Evolutionary conservation across 2,888 invertebrate species (phyloP).

Genomic region (Caenorhabditis sp.): DNA sequence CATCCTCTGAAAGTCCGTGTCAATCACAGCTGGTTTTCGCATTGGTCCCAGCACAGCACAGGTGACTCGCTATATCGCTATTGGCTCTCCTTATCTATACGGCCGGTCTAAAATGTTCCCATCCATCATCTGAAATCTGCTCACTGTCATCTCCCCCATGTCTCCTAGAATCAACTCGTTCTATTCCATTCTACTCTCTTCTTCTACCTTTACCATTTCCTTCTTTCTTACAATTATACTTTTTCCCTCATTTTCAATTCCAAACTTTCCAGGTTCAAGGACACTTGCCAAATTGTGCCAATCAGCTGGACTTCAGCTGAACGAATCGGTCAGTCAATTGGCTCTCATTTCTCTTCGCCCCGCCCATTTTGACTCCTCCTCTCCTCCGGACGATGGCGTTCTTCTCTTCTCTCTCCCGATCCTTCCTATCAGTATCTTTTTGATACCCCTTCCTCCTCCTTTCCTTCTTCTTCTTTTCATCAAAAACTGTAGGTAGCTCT

Average conservation of each 20-base stretch:
- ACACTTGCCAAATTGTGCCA: conserved; percentile 18
- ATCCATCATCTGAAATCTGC: conserved; percentile 13
- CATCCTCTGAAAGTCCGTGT: too few relatives aligned
- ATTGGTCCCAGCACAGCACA: too few relatives aligned
- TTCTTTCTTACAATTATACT: not conserved
- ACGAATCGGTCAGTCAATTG: conserved; percentile 49
- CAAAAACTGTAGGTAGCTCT: too few relatives aligned
- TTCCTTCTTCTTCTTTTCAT: too few relatives aligned
- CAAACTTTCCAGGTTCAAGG: conserved; percentile 11
- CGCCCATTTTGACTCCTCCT: not conserved
- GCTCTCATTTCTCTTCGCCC: conserved; percentile 35
- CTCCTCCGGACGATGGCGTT: not conserved
- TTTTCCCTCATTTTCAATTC: not conserved
- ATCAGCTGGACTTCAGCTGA: conserved; percentile 12
- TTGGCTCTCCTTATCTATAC: too few relatives aligned
- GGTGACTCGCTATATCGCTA: too few relatives aligned
- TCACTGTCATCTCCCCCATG: not conserved
- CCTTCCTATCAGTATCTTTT: conserved; percentile 23
- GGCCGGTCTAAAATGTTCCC: too few relatives aligned
- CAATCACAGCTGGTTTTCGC: too few relatives aligned
- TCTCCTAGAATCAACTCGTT: not conserved
- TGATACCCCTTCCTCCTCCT: too few relatives aligned
- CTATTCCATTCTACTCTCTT: not conserved
- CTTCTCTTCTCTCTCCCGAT: conserved; percentile 1
- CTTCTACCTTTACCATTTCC: conserved; percentile 10